Evolutionary conservation across 1,140 invertebrate genomes (phyloP), one percentile per base, ranked within the genome.

Genomic region (Aphaenogaster floridana): DNA sequence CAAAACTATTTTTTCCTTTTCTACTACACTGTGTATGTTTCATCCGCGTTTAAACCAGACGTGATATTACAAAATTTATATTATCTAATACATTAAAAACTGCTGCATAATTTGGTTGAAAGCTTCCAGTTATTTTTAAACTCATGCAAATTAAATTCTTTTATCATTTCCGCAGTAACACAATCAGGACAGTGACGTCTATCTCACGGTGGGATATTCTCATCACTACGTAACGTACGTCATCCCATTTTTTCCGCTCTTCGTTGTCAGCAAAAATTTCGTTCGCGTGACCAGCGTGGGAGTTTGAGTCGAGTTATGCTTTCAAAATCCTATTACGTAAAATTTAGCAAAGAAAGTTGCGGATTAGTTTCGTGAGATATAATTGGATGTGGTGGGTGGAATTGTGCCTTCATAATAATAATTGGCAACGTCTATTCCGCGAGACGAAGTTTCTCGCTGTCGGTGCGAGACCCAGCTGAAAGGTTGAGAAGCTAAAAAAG

Each of bases 311-410:
- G 59, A 90, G 84, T 87, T 89, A 87, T 89, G 85, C 88, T 90
- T 89, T 87, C 64, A 90, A 90, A 90, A 90, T 90, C 88, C 88
- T 83, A 89, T 90, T 90, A 90, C 85, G 86, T 68, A 86, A 79
- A 91, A 90, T 91, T 90, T 87, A 88, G 76, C 81, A 86, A 88
- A 90, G 90, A 91, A 91, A 91, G 80, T 90, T 91, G 85, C 89
- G 79, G 86, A 88, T 91, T 91, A 91, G 90, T 91, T 91, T 90
- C 89, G 59, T 64, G 77, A 79, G 86, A 86, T 90, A 90, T 91
- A 91, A 91, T 91, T 91, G 90, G 87, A 88, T 78, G 64, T 79
- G 83, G 79, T 90, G 57, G 76, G 34, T 88, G 90, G 77, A 91
- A 91, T 77, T 90, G 90, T 52, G 89, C 86, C 71, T 86, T 81